phyloP scores from a whole-genome alignment of 2,888 invertebrate genomes.

The Cerastoderma edule region DNA sequence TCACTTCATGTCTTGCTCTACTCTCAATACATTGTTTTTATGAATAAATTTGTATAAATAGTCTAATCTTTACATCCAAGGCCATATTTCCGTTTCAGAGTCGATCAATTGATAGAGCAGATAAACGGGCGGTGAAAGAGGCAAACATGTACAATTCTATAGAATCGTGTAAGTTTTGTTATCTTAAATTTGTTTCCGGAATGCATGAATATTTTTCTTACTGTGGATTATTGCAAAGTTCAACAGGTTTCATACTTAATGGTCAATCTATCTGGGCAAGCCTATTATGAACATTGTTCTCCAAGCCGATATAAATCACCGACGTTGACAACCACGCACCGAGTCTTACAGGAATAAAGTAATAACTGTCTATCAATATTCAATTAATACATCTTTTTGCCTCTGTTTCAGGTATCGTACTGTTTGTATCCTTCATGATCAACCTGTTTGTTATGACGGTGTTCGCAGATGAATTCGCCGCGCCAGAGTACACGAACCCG shows the following conservation, averaged over 20 bases:
- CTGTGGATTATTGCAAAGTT: neutral
- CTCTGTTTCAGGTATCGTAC: constrained; percentile 84
- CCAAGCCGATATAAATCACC: neutral
- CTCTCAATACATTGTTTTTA: no score
- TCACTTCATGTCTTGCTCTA: no score
- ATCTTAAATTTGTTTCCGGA: neutral
- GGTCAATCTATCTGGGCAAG: neutral
- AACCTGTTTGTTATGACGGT: constrained; percentile 95
- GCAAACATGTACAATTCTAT: constrained; percentile 90
- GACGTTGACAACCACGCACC: neutral
- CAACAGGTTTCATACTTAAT: neutral
- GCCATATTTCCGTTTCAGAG: constrained; percentile 74
- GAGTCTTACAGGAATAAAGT: neutral
- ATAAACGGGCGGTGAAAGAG: constrained; percentile 89
- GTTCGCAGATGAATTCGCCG: constrained; percentile 92
- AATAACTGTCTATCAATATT: neutral
- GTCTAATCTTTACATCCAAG: neutral
- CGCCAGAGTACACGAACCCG: constrained; percentile 68
- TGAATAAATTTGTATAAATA: neutral
- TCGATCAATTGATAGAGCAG: constrained; percentile 90
- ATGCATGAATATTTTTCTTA: neutral
- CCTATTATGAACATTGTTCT: neutral
- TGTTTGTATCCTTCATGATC: constrained; percentile 93
- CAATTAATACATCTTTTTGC: neutral
- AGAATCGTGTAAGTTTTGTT: constrained; percentile 84